Percentiles rank a stretch among this genome's conserved stretches.
These are phyloP conservation scores for Podarcis raffonei DNA, from an alignment of 2,113 vertebrate genomes.

Conservation along the genomic window DNA sequence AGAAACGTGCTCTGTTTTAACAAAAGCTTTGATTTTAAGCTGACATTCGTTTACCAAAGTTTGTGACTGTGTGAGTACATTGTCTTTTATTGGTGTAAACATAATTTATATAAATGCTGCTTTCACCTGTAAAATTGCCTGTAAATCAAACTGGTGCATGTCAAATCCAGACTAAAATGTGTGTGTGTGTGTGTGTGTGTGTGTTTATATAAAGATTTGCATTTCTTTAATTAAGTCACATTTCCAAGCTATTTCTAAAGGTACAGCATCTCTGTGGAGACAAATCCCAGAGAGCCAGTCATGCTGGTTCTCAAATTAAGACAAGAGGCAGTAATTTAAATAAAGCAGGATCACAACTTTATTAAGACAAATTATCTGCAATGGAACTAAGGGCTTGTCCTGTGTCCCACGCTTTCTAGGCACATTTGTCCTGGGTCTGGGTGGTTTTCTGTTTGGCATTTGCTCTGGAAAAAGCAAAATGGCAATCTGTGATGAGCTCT, in stretches of 20 bases:
- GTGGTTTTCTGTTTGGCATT: no score
- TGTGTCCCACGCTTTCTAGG: background rate
- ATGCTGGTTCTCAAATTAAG: background rate
- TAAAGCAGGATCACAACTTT: background rate
- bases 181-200: background rate
- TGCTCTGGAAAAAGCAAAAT: no score
- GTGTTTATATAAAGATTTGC: background rate
- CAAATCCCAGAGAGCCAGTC: background rate
- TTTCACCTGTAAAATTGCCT: slow-evolving; percentile 20
- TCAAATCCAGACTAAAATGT: background rate
- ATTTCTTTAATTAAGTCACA: slow-evolving; percentile 5
- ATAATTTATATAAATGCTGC: slow-evolving; percentile 12
- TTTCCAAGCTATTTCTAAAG: background rate
- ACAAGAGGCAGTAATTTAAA: background rate
- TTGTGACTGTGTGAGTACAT: background rate
- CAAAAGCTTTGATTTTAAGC: slow-evolving; percentile 13
- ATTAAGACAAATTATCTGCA: background rate
- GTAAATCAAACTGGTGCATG: background rate
- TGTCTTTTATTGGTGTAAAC: slow-evolving; percentile 3
- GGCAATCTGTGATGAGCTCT: no score
- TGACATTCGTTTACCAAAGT: background rate
- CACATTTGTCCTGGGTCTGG: no score
- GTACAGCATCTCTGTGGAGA: background rate
- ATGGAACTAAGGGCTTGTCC: background rate
- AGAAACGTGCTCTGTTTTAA: slow-evolving; percentile 16